Evolutionary conservation across 2,113 vertebrate species (phyloP), one percentile per base, ranked within the genome.

Genomic region (Platysternon megacephalum): DNA sequence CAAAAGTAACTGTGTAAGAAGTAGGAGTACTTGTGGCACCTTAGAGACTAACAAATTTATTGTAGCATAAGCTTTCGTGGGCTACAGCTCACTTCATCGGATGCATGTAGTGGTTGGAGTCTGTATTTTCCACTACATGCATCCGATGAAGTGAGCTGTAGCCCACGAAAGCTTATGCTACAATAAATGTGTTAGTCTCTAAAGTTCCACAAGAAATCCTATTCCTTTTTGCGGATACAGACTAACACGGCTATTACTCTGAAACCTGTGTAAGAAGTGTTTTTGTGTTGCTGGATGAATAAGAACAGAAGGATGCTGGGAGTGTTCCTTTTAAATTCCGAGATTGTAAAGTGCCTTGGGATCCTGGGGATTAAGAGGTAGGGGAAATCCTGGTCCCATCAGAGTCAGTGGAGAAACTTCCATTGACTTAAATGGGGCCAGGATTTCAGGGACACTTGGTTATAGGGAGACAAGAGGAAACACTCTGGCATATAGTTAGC

Each of bases 401-500:
- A n/a, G 42, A 79, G 16, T 0, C 7, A 0, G 0, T 16, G 6
- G 6, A 72, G 11, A 90, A 78, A 3, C 79, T 84, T 68, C 2
- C 61, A 10, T 17, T 2, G 79, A 16, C 11, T 53, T 51, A 48
- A 44, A 49, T 1, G 0, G 81, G 51, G 61, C 11, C 0, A 19
- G 32, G 24, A n/a, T 28, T 68, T 68, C 11, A 44, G 55, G 48
- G 8, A 21, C 1, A 0, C 55, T 11, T 5, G 11, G 39, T 12
- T 1, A 48, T 0, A 86, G 24, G 56, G 79, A 29, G 46, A 39
- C 65, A 22, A 35, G 35, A 19, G 61, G 61, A 68, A 17, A 35
- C 61, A 32, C 28, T 8, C 61, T 6, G 58, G 42, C 32, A 44
- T 1, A 10, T 8, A 8, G 46, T 35, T 56, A 80, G 72, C 86